Conservation (phyloP, 2,888 invertebrate genomes). For the Netelia melanura region DNA sequence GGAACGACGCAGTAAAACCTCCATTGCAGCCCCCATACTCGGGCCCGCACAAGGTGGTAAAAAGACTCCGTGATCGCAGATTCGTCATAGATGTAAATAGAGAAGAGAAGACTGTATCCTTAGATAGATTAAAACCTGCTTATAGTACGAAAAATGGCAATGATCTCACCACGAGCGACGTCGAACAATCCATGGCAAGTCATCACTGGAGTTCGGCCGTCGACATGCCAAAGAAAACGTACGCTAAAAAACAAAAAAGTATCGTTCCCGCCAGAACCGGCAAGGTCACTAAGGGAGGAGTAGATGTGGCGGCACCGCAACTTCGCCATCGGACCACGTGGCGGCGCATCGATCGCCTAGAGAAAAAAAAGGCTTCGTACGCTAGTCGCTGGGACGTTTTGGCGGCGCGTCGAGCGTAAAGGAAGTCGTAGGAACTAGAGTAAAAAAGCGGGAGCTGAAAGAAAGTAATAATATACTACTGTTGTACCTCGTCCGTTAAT, state of each 20-base stretch:
- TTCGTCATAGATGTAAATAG: conserved; percentile 56
- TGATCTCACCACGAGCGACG: neutral
- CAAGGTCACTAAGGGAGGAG: conserved; percentile 41
- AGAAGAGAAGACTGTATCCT: conserved; percentile 16
- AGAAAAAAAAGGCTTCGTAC: too few relatives aligned
- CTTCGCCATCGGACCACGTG: too few relatives aligned
- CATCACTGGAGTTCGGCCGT: neutral
- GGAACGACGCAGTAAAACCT: conserved; percentile 52
- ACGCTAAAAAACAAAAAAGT: neutral
- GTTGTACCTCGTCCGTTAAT: too few relatives aligned
- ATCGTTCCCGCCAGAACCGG: conserved; percentile 19
- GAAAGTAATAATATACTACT: too few relatives aligned
- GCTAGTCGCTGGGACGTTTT: too few relatives aligned
- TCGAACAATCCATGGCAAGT: neutral
- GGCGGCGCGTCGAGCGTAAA: too few relatives aligned
- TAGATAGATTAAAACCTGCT: neutral
- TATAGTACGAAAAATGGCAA: neutral
- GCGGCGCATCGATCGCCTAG: too few relatives aligned
- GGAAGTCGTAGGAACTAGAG: too few relatives aligned
- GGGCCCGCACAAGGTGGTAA: conserved; percentile 56
- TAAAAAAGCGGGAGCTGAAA: too few relatives aligned
- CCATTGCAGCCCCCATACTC: conserved; percentile 63
- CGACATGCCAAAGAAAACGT: neutral
- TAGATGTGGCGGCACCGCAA: conserved; percentile 30
- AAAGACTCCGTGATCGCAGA: conserved; percentile 31